These are phyloP conservation scores for Stegodyphus mimosarum DNA, from an alignment of 1,140 invertebrate species.

Conservation along the genomic window DNA sequence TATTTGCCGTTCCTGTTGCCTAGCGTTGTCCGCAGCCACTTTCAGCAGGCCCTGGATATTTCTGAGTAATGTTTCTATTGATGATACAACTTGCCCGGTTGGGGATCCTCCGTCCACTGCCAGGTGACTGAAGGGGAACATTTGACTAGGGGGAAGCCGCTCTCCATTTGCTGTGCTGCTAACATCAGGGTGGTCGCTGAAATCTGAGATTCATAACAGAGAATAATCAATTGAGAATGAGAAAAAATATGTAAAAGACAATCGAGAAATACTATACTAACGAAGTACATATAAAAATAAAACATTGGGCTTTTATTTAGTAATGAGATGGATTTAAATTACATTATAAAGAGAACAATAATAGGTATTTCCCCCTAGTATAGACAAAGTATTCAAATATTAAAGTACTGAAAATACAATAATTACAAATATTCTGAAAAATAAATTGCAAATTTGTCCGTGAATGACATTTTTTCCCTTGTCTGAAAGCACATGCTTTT, in stretches of 20 bases:
- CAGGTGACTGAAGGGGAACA: constrained; percentile 44
- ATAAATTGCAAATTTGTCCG: no score
- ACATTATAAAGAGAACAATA: background rate
- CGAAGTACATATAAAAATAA: no score
- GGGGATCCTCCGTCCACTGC: constrained; percentile 68
- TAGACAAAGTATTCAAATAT: background rate
- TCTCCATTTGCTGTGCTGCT: constrained; percentile 64
- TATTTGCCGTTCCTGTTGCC: constrained; percentile 93
- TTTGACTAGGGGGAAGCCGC: constrained; percentile 53
- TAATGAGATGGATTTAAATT: background rate
- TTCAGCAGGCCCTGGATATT: constrained; percentile 95
- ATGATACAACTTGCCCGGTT: constrained; percentile 73
- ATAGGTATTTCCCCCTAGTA: background rate
- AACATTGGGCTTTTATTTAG: background rate
- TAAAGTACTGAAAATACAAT: no score
- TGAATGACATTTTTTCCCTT: no score
- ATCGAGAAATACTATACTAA: background rate
- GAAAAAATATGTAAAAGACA: background rate
- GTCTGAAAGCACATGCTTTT: no score
- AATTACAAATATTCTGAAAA: no score
- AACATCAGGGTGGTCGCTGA: constrained; percentile 65
- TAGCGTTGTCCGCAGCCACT: constrained; percentile 93
- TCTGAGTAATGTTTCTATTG: constrained; percentile 89
- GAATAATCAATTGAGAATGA: no score
- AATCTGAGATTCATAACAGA: constrained; percentile 28